Conservation (phyloP, 2,797 vertebrate species). For the Oophaga sylvatica region DNA sequence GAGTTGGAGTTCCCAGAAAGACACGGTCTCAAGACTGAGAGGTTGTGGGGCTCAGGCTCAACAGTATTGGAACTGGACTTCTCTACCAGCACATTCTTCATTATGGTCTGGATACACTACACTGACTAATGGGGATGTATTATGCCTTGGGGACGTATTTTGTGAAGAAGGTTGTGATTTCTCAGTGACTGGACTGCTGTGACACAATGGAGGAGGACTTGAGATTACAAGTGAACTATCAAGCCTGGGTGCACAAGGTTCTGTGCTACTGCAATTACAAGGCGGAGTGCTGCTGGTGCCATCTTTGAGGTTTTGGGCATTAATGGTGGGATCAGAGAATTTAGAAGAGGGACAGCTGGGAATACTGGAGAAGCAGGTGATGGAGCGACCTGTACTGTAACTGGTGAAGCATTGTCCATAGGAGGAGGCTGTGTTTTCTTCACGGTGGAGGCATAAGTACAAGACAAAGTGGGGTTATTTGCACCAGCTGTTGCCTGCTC, state of each 20-base stretch:
- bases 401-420: slow-evolving; percentile 1
- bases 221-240: not conserved
- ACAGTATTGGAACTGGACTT: not conserved
- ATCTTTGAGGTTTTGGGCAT: not conserved
- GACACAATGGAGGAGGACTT: slow-evolving; percentile 4
- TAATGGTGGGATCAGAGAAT: not conserved
- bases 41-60: not conserved
- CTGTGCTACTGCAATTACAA: slow-evolving; percentile 12
- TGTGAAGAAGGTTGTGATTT: not conserved
- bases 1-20: not conserved
- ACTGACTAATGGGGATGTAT: not conserved
- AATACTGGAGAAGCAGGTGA: not conserved
- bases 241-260: not conserved
- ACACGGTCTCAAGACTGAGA: not conserved
- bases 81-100: not conserved
- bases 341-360: not conserved
- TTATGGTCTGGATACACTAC: not conserved
- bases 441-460: not conserved
- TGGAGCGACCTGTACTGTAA: slow-evolving; percentile 41
- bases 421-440: not conserved
- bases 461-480: not conserved
- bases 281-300: no score
- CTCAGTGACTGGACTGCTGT: slow-evolving; percentile 7
- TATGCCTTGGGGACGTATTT: not conserved
- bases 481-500: not conserved